Conservation (phyloP, 1,140 invertebrate species). For the Cyclargus thomasi region DNA sequence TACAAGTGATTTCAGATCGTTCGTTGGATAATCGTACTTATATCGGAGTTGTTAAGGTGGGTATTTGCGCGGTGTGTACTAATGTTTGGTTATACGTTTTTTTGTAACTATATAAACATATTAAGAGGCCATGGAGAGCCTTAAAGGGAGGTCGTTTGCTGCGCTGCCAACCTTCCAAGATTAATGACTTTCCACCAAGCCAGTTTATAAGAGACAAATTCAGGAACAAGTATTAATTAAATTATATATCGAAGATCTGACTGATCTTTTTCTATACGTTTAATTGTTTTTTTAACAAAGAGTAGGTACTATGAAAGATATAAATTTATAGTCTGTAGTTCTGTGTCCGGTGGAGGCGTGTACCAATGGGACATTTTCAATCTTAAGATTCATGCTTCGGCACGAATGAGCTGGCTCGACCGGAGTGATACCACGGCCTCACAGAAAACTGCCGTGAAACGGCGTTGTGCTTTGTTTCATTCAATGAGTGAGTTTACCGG, state of each 20-base stretch:
- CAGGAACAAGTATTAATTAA: constrained; percentile 61
- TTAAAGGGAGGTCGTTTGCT: constrained; percentile 72
- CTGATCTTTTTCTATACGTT: background rate
- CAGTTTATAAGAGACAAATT: constrained; percentile 63
- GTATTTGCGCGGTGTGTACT: constrained; percentile 44
- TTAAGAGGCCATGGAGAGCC: constrained; percentile 63
- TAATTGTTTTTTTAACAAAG: background rate
- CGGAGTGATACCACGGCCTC: too few species aligned
- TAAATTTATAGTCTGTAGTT: too few species aligned
- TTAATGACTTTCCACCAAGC: constrained; percentile 67
- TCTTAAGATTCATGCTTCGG: too few species aligned
- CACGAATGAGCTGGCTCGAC: too few species aligned
- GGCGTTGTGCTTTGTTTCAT: too few species aligned
- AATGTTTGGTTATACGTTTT: constrained; percentile 55
- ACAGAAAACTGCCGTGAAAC: too few species aligned
- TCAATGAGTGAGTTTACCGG: too few species aligned
- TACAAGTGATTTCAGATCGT: constrained; percentile 32
- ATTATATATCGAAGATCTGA: constrained; percentile 27
- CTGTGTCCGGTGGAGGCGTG: too few species aligned
- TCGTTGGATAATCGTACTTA: constrained; percentile 55
- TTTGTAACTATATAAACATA: constrained; percentile 53
- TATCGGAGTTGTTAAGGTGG: constrained; percentile 52
- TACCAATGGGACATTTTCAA: too few species aligned
- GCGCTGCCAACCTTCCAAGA: constrained; percentile 66
- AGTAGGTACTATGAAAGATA: too few species aligned